Evolutionary conservation across 1,140 invertebrate species (phyloP).

Genomic region (Cotesia typhae): DNA sequence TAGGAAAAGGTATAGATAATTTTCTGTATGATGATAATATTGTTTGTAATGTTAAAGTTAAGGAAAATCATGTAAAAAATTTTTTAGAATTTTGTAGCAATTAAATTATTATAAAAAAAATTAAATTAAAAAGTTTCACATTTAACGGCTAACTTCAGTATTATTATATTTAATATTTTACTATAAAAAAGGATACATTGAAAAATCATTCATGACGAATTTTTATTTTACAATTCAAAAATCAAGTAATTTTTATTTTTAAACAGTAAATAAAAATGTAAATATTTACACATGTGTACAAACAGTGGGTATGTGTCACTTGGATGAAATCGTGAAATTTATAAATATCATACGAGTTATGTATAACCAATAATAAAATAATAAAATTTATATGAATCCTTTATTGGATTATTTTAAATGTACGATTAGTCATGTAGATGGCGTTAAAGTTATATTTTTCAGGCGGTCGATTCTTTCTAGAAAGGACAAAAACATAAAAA

Average conservation of each 20-base stretch:
- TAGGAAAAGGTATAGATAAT: constrained; percentile 71
- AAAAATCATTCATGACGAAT: constrained; percentile 49
- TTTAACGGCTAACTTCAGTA: too few species aligned
- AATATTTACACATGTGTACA: too few species aligned
- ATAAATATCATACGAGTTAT: too few species aligned
- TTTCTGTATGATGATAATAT: constrained; percentile 40
- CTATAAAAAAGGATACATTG: constrained; percentile 56
- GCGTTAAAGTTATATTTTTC: background rate
- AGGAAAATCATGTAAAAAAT: background rate
- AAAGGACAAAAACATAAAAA: background rate
- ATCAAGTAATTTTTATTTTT: background rate
- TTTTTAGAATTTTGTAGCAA: too few species aligned
- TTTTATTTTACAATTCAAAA: background rate
- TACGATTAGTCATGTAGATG: background rate
- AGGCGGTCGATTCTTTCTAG: background rate
- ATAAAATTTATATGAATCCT: too few species aligned
- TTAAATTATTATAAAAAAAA: too few species aligned
- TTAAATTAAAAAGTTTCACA: too few species aligned
- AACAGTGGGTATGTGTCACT: too few species aligned
- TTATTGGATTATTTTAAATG: too few species aligned
- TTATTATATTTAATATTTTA: constrained; percentile 3
- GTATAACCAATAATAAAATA: too few species aligned
- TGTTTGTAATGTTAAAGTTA: constrained; percentile 27
- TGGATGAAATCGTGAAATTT: too few species aligned
- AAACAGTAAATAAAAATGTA: too few species aligned